Evolutionary conservation across 1,140 invertebrate genomes (phyloP), one percentile per base, ranked within the genome.

Genomic region (Drosophila lowei): DNA sequence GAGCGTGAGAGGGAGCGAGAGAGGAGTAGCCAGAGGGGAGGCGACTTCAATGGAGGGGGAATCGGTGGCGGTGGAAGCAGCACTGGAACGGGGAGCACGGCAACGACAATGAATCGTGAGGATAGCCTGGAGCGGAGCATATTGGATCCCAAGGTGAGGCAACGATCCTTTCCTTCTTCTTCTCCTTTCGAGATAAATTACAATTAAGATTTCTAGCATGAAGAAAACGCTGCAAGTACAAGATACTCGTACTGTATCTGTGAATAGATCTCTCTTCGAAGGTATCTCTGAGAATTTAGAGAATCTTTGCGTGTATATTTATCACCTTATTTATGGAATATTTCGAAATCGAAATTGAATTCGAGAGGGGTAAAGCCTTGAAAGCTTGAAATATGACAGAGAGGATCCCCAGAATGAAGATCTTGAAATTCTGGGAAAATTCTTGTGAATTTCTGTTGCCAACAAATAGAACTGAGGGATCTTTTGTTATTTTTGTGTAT

Each of bases 111-210:
- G 67, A 91, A 90, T 76, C 79, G 88, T 8, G 90, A 91, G 55
- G 85, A 90, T 54, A 91, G 90, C 76, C 75, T 90, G 48, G 90
- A 91, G 64, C 75, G 84, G 11, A 84, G 88, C 63, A 89, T 91
- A 44, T 64, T 91, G 72, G 89, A 91, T 90, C 88, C 90, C 67
- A 91, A 90, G 90, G 90, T 91, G 70, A 83, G 89, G 75, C 34
- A 18, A 38, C 11, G 8, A 54, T 38, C 28, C 16, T 15, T n/a
- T n/a, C 8, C 30, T 15, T 30, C 38, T 13, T 58, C 46, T 60
- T 16, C 28, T 11, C 18, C 8, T 6, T 68, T 23, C 53, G 11
- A 68, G 58, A 80, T 86, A 85, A 80, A 86, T 88, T 77, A 65
- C 70, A 81, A 80, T 85, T 80, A 80, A 73, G 56, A 46, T 38